Conservation (phyloP, 2,113 vertebrate species). For the Callipepla squamata region DNA sequence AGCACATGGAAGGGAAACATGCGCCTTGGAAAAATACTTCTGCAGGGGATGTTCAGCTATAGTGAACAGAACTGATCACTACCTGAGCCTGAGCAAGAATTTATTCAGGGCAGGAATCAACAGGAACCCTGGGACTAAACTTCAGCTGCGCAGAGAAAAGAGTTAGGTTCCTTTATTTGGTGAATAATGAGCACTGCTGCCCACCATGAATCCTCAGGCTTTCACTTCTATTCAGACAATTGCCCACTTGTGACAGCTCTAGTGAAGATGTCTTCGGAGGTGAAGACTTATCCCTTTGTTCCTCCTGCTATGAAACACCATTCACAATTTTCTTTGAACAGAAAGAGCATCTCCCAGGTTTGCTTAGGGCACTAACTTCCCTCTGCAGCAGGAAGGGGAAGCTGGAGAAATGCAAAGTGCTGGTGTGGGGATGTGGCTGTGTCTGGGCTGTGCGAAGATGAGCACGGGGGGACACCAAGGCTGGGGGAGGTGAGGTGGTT, state of each 20-base stretch:
- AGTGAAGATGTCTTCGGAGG: not conserved
- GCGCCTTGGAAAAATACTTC: not conserved
- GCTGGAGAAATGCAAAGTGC: not conserved
- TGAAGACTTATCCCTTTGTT: not conserved
- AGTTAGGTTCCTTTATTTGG: not conserved
- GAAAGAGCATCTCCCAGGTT: not conserved
- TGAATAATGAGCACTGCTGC: not conserved
- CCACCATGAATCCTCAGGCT: not conserved
- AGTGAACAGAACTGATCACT: not conserved
- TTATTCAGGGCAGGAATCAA: not conserved
- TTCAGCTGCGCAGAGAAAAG: not conserved
- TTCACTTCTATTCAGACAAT: not conserved
- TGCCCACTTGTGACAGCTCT: not conserved
- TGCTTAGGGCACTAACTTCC: not conserved
- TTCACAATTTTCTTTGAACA: not conserved
- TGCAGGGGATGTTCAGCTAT: not conserved
- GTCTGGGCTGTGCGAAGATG: not conserved
- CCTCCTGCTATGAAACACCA: not conserved
- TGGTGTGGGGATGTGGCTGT: not conserved
- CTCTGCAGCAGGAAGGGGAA: not conserved
- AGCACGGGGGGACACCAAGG: not conserved
- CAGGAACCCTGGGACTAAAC: not conserved
- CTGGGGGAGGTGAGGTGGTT: not conserved
- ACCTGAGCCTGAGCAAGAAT: not conserved
- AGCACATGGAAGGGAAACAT: not conserved